Percentiles rank a stretch among this genome's conserved stretches.
Evolutionary conservation across 1,140 invertebrate genomes (phyloP).

Genomic region (Drosophila tani): DNA sequence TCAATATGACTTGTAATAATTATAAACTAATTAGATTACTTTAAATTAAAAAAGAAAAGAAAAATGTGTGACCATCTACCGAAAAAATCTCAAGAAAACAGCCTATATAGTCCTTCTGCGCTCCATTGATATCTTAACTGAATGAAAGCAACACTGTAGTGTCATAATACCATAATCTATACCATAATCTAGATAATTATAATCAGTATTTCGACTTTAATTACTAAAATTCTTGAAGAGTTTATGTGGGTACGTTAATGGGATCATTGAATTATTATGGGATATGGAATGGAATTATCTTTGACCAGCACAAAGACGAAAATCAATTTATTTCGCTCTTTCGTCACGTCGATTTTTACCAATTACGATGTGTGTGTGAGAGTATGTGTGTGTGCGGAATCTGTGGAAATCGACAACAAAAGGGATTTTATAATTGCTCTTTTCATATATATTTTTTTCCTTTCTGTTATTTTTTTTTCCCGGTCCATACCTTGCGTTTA

Average conservation of each 20-base stretch:
- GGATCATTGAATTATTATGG: neutral
- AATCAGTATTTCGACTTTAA: neutral
- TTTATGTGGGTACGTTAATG: neutral
- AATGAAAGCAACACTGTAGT: too few relatives aligned
- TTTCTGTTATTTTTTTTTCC: neutral
- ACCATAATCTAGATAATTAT: too few relatives aligned
- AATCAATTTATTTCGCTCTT: conserved; percentile 48
- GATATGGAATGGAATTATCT: conserved; percentile 6
- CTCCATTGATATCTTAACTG: too few relatives aligned
- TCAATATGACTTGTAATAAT: too few relatives aligned
- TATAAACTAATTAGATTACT: too few relatives aligned
- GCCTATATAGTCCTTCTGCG: too few relatives aligned
- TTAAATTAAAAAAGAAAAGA: too few relatives aligned
- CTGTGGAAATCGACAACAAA: conserved; percentile 46
- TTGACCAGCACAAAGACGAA: conserved; percentile 23
- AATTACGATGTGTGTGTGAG: conserved; percentile 17
- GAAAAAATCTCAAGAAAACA: too few relatives aligned
- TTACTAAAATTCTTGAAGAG: neutral
- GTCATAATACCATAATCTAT: too few relatives aligned
- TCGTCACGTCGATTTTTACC: conserved; percentile 34
- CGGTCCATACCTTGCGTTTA: conserved; percentile 16
- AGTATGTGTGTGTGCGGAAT: conserved; percentile 9
- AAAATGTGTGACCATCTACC: too few relatives aligned
- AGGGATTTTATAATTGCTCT: conserved; percentile 50
- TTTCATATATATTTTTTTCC: conserved; percentile 14